Percentiles rank a stretch among this genome's conserved stretches.
Evolutionary conservation across 1,140 invertebrate species (phyloP).

Genomic region (Leguminivora glycinivorella): DNA sequence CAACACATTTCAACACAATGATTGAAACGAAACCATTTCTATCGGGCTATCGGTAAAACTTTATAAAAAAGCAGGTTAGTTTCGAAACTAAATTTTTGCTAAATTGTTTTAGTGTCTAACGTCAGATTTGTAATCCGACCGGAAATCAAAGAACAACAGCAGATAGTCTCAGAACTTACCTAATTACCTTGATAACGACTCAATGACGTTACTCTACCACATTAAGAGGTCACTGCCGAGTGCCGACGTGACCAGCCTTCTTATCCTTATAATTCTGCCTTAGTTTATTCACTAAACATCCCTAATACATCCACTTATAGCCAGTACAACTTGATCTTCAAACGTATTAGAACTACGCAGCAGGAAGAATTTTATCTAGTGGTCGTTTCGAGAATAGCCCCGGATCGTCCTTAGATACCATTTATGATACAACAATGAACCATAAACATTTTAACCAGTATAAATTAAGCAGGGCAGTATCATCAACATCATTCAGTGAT

Average conservation of each 20-base stretch:
- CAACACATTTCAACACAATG: too few relatives aligned
- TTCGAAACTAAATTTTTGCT: too few relatives aligned
- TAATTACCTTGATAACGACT: slow-evolving; percentile 12
- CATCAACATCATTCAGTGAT: slow-evolving; percentile 46
- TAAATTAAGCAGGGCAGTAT: slow-evolving; percentile 47
- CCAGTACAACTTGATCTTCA: not conserved
- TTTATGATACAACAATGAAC: slow-evolving; percentile 69
- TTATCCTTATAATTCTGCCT: slow-evolving; percentile 40
- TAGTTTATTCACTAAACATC: slow-evolving; percentile 1
- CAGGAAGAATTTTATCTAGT: not conserved
- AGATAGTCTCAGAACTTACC: slow-evolving; percentile 1
- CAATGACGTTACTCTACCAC: slow-evolving; percentile 18
- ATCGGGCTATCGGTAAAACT: too few relatives aligned
- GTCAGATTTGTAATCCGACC: not conserved
- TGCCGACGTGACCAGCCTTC: slow-evolving; percentile 45
- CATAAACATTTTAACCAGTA: slow-evolving; percentile 57
- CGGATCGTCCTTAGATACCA: slow-evolving; percentile 41
- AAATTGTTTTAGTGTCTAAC: too few relatives aligned
- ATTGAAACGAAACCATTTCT: too few relatives aligned
- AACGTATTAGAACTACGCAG: not conserved
- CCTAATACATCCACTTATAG: not conserved
- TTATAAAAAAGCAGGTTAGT: too few relatives aligned
- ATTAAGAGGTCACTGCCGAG: slow-evolving; percentile 53
- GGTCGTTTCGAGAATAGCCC: not conserved
- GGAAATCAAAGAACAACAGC: not conserved